Percentiles rank a stretch among this genome's conserved stretches.
These are phyloP conservation scores for Acheta domesticus DNA, from an alignment of 2,888 invertebrate genomes.

Conservation along the genomic window DNA sequence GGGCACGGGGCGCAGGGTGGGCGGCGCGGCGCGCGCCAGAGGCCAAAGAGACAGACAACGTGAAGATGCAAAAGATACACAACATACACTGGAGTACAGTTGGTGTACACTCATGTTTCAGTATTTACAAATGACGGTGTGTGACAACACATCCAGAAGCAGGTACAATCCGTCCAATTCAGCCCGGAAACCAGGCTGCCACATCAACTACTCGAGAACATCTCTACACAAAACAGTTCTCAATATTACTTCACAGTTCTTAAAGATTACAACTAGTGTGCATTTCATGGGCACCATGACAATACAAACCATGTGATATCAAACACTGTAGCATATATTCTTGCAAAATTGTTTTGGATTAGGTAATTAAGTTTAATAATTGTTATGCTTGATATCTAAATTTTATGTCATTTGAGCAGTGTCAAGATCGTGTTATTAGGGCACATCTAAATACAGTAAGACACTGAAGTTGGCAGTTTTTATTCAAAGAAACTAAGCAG, in stretches of 20 bases:
- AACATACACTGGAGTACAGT: neutral
- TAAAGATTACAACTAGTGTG: constrained; percentile 1
- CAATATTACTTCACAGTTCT: neutral
- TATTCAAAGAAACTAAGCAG: too few species aligned
- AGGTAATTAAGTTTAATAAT: too few species aligned
- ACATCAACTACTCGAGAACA: constrained; percentile 18
- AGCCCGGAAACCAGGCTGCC: neutral
- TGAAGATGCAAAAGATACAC: constrained; percentile 1
- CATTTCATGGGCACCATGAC: constrained; percentile 9
- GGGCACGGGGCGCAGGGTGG: neutral
- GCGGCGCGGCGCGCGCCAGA: neutral
- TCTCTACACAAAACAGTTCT: constrained; percentile 18
- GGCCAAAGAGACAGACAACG: neutral
- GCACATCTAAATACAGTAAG: too few species aligned
- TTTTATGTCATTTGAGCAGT: too few species aligned
- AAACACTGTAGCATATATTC: neutral
- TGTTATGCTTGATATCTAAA: too few species aligned
- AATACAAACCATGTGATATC: neutral
- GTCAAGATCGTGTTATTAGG: too few species aligned
- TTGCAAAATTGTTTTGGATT: too few species aligned
- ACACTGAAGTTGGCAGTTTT: too few species aligned
- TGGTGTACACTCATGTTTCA: constrained; percentile 18
- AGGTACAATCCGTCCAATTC: neutral
- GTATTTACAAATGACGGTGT: neutral
- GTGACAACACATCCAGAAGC: constrained; percentile 2